Base-by-base conservation (phyloP, 2,797 vertebrate genomes). In the Lophius americanus region DNA sequence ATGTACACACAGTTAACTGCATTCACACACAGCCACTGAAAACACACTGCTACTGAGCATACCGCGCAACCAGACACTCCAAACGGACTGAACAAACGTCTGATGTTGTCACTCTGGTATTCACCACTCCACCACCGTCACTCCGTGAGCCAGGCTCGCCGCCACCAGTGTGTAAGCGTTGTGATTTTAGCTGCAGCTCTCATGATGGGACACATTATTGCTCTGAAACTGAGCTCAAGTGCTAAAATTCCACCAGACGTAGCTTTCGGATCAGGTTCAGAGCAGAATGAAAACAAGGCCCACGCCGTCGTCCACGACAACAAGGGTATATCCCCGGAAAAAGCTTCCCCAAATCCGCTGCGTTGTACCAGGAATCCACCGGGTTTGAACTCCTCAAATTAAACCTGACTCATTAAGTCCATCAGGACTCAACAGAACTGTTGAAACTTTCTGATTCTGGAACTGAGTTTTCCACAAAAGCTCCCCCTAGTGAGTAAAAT, bases 51-150 rank as follows among this genome's bases (percentile, higher is more conserved):
- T 88, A 85, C 85, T 78, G 82, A 84, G 75, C 70, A 79, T 73
- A 79, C 84, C 80, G 51, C 70, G 67, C 82, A 82, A 88, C 80
- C 82, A 89, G 86, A 89, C 86, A 85, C 87, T 86, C 73, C 64
- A 83, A 87, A 84, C 81, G 73, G 66, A 75, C 82, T 78, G 81
- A 78, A 90, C 78, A 86, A 86, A 84, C 71, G 80, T 88, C 82
- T 91, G 87, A 89, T 89, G 87, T 85, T 89, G 84, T 82, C 88
- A 78, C 64, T 88, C 74, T 88, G 89, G 88, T 88, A 91, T 90
- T 90, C 85, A 86, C 86, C 88, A 83, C 75, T 60, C 65, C 78
- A 84, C 85, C 84, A 80, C 86, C 88, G 82, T 89, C 88, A 80
- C 80, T 84, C 82, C 83, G 83, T 76, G 77, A 84, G 85, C 84